Evolutionary conservation across 2,113 vertebrate species (phyloP).

Genomic region (Centrocercus urophasianus): DNA sequence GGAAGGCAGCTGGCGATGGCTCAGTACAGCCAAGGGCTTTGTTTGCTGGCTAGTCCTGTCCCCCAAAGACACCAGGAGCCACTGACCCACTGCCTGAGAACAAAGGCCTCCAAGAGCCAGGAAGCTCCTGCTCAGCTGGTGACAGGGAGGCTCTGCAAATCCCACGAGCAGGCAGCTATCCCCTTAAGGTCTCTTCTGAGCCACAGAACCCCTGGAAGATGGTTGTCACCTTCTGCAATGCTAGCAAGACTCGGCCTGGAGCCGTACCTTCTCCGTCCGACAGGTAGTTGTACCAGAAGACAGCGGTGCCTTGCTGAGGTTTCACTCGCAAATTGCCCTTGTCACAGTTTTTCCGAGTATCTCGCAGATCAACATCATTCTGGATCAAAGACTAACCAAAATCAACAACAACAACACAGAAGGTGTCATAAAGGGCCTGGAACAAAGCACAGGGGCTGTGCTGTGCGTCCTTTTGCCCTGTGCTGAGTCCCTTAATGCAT

Average conservation of each 20-base stretch:
- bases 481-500: not conserved
- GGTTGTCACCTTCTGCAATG: not conserved
- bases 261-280: conserved; percentile 92
- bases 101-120: conserved; percentile 55
- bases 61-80: conserved; percentile 44
- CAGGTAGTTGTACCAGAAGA: conserved; percentile 98
- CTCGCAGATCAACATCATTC: conserved; percentile 91
- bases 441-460: not conserved
- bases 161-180: conserved; percentile 39
- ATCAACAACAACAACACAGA: not conserved
- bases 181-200: not conserved
- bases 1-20: conserved; percentile 21
- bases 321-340: conserved; percentile 92
- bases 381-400: conserved; percentile 88
- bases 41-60: conserved; percentile 46
- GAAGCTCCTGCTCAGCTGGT: conserved; percentile 47
- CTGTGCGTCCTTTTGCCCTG: not conserved
- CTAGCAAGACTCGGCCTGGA: not conserved
- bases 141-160: conserved; percentile 27
- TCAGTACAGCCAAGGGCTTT: conserved; percentile 58
- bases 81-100: conserved; percentile 63
- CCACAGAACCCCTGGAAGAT: not conserved
- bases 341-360: conserved; percentile 90
- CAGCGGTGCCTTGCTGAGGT: conserved; percentile 88
- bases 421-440: not conserved